These are phyloP conservation scores for Pseudanteris insignis DNA, from an alignment of 2,888 invertebrate genomes.

Conservation along the genomic window DNA sequence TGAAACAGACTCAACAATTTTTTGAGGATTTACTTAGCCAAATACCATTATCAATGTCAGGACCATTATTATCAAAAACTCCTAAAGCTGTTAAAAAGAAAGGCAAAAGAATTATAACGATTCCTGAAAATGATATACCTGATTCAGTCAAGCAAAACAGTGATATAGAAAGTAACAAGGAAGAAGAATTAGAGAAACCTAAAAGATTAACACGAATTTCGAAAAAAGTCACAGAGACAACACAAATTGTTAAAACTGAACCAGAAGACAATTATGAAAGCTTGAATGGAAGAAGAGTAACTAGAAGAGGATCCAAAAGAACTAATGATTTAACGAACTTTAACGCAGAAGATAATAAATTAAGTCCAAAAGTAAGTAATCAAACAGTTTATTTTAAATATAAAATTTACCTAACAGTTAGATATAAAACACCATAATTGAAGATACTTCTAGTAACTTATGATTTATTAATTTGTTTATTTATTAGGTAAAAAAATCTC, in stretches of 20 bases:
- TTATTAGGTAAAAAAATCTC: conserved; percentile 13
- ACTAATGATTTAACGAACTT: background rate
- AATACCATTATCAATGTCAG: conserved; percentile 10
- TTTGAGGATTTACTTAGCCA: conserved; percentile 12
- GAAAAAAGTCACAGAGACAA: conserved; percentile 4
- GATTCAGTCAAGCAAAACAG: background rate
- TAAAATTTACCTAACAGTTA: no score
- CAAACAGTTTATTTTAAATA: background rate
- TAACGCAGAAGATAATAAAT: background rate
- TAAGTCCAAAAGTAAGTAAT: conserved; percentile 5
- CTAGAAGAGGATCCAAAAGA: conserved; percentile 3
- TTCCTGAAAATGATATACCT: conserved; percentile 16
- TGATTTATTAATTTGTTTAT: background rate
- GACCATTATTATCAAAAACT: conserved; percentile 13
- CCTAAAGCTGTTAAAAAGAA: conserved; percentile 4
- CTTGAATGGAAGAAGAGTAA: background rate
- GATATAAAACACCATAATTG: no score
- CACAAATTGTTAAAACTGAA: conserved; percentile 4
- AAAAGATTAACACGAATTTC: conserved; percentile 4
- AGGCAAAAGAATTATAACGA: conserved; percentile 12
- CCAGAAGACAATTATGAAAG: background rate
- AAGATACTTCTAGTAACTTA: no score
- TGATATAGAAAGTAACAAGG: conserved; percentile 1
- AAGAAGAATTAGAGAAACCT: background rate
- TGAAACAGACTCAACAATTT: conserved; percentile 9